These are phyloP conservation scores for Megalurothrips usitatus DNA, from an alignment of 2,888 invertebrate species.

Conservation along the genomic window DNA sequence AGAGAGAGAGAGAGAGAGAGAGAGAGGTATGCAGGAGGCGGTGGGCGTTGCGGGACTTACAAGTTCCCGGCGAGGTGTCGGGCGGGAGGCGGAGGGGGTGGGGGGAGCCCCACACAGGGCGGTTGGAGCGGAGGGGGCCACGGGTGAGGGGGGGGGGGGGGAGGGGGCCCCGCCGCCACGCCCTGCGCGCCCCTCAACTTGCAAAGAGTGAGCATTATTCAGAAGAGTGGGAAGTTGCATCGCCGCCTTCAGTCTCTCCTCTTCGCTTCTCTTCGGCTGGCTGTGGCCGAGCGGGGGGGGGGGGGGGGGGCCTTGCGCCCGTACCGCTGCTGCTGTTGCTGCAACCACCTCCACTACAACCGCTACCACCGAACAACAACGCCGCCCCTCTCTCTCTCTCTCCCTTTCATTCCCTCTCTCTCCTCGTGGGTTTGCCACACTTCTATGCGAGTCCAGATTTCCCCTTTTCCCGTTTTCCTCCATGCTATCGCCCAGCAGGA, in stretches of 20 bases:
- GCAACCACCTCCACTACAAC: too few species aligned
- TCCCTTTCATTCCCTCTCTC: background rate
- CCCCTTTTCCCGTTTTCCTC: too few species aligned
- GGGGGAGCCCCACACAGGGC: background rate
- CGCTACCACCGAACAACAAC: too few species aligned
- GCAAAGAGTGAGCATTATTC: conserved; percentile 26
- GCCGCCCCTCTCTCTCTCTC: background rate
- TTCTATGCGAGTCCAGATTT: too few species aligned
- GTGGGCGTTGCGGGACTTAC: background rate
- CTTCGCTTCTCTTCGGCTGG: background rate
- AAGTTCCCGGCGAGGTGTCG: background rate
- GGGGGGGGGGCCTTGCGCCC: too few species aligned
- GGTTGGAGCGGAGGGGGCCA: too few species aligned
- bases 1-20: conserved; percentile 4
- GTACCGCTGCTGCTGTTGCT: too few species aligned
- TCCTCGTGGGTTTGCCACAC: background rate
- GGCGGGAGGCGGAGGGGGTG: too few species aligned
- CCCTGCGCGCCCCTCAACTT: background rate
- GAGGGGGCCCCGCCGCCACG: background rate
- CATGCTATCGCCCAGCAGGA: too few species aligned
- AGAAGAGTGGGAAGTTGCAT: conserved; percentile 19
- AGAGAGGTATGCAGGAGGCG: background rate
- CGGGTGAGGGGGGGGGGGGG: background rate
- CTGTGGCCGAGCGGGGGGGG: too few species aligned
- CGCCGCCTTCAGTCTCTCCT: background rate